Base-by-base conservation (phyloP, 1,140 invertebrate genomes). In the Holcopasites calliopsidis region DNA sequence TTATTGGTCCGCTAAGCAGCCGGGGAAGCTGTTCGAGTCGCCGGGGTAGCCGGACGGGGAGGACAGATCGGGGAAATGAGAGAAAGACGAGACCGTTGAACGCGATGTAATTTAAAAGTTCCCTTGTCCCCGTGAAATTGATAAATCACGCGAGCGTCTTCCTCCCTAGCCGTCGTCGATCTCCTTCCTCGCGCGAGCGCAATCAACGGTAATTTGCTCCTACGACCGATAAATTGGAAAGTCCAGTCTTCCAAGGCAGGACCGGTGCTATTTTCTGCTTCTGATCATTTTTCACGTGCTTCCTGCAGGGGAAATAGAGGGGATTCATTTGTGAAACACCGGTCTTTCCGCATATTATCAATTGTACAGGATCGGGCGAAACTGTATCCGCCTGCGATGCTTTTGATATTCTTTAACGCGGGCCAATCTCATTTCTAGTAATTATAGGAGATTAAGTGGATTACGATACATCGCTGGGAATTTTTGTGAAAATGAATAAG, bases 51-150 rank as follows among this genome's bases (percentile, higher is more conserved):
- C 26, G 65, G n/a, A 49, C 61, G 21, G 61, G 44, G 31, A 64
- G 70, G 80, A 73, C 18, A 55, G 58, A 82, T 68, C 58, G 72
- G 60, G 74, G 64, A 70, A 84, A 62, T 77, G 76, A 68, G 76
- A 78, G 71, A 77, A 83, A 66, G 58, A 76, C 70, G 68, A 83
- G 76, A 76, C 68, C 80, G 83, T 86, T 87, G 76, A 84, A 64
- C 74, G 57, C 74, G 75, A 80, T 84, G 86, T 86, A 87, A 87
- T 89, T 89, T 88, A 87, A 89, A 88, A 87, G 78, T 86, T 87
- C 50, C 72, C 80, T 78, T 81, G 83, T 82, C 74, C 64, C 70
- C 66, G 75, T 84, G 81, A 88, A 88, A 86, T 88, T 87, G 84
- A 89, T 87, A 88, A 50, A 65, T 65, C 62, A 31, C 62, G 61